Conservation (phyloP, 2,888 invertebrate species). For the Cryptus armator region DNA sequence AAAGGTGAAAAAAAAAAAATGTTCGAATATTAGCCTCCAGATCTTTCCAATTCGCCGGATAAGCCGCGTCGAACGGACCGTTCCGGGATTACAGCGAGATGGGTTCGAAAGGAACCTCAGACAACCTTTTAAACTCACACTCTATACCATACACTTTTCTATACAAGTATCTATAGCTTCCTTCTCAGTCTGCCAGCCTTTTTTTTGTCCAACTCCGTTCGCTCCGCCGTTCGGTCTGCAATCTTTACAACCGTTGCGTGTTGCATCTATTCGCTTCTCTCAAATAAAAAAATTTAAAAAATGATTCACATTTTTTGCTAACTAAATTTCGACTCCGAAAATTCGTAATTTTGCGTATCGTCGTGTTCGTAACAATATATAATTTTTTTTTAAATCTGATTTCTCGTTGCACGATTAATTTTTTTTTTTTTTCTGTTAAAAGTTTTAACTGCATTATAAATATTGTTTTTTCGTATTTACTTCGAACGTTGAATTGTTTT, state of each 20-base stretch:
- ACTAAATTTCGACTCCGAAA: not conserved
- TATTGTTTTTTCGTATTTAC: not conserved
- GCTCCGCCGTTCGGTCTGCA: not conserved
- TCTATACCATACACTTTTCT: constrained; percentile 13
- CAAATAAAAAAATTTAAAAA: not conserved
- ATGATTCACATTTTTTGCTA: not conserved
- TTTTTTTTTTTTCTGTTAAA: not conserved
- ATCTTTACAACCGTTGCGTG: constrained; percentile 8
- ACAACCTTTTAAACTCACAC: constrained; percentile 52
- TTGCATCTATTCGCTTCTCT: not conserved
- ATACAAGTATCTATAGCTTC: constrained; percentile 12
- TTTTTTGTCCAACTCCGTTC: constrained; percentile 15
- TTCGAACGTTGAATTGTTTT: not conserved
- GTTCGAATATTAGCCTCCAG: constrained; percentile 56
- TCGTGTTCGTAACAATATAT: no score
- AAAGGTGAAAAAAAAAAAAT: constrained; percentile 19
- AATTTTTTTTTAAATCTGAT: no score
- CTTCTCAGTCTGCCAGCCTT: not conserved
- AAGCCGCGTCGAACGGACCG: constrained; percentile 60
- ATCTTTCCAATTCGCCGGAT: constrained; percentile 45
- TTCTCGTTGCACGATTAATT: not conserved
- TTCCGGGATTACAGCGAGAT: constrained; percentile 61
- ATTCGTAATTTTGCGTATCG: not conserved
- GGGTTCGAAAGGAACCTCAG: constrained; percentile 48
- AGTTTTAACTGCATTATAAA: not conserved